These are phyloP conservation scores for Ariopsis seemanni DNA, from an alignment of 2,113 vertebrate species.

Conservation along the genomic window DNA sequence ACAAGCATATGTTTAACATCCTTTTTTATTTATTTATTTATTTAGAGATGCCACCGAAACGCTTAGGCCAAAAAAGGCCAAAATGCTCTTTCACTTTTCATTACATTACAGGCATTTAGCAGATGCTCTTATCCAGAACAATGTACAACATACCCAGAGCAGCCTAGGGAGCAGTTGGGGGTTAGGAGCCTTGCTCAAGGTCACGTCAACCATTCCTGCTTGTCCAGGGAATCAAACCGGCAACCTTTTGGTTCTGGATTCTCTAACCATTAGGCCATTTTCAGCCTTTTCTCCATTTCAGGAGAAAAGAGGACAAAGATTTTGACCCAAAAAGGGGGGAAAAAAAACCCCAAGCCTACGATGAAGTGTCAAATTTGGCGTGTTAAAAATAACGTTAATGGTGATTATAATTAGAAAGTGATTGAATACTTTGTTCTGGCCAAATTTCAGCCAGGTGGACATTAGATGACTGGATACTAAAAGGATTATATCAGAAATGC, in stretches of 20 bases:
- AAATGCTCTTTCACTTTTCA: no score
- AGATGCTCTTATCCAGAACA: no score
- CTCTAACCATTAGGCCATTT: no score
- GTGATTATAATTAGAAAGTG: not conserved
- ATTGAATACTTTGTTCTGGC: not conserved
- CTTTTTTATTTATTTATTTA: not conserved
- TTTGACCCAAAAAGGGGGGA: not conserved
- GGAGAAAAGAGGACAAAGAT: not conserved
- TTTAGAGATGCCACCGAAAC: not conserved
- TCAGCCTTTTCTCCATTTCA: no score
- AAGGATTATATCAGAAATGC: not conserved
- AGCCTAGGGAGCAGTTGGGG: no score
- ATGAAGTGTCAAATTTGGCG: not conserved
- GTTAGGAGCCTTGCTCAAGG: no score
- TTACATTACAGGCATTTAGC: no score
- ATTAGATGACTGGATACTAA: not conserved
- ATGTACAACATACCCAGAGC: no score
- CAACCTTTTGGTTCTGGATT: no score
- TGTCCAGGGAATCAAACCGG: no score
- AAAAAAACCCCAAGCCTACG: not conserved
- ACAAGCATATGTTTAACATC: not conserved
- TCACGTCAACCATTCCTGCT: no score
- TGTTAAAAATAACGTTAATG: not conserved
- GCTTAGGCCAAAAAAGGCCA: not conserved
- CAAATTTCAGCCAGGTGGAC: not conserved